Percentiles rank a stretch among this genome's conserved stretches.
These are phyloP conservation scores for Anarrhichthys ocellatus DNA, from an alignment of 2,113 vertebrate species.

Conservation along the genomic window DNA sequence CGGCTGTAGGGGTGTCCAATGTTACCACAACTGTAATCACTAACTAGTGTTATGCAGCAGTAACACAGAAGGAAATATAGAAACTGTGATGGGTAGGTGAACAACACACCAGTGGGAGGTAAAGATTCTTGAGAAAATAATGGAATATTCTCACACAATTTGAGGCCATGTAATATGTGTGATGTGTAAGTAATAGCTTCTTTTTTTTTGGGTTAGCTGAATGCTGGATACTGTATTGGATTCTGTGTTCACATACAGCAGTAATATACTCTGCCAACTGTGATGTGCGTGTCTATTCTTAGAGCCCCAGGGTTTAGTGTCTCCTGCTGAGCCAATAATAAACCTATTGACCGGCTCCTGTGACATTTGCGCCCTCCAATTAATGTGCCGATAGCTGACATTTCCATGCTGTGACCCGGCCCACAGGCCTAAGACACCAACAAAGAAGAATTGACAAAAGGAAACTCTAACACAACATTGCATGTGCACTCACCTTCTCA, in stretches of 20 bases:
- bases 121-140: neutral
- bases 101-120: neutral
- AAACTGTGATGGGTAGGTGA: neutral
- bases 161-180: neutral
- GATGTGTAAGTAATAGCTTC: neutral
- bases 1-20: neutral
- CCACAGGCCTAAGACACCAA: constrained; percentile 14
- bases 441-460: constrained; percentile 25
- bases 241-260: neutral
- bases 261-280: neutral
- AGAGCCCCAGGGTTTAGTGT: constrained; percentile 44
- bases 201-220: neutral
- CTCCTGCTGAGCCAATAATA: constrained; percentile 63
- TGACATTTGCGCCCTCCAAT: constrained; percentile 71
- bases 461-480: neutral
- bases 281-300: constrained; percentile 31
- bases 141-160: neutral
- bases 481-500: constrained; percentile 88
- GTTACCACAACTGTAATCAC: neutral
- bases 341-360: constrained; percentile 68
- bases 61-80: neutral
- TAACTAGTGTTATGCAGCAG: neutral
- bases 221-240: neutral
- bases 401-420: constrained; percentile 61
- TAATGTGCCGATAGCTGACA: constrained; percentile 68